Evolutionary conservation across 2,888 invertebrate genomes (phyloP).

Genomic region (Andrena minutula): DNA sequence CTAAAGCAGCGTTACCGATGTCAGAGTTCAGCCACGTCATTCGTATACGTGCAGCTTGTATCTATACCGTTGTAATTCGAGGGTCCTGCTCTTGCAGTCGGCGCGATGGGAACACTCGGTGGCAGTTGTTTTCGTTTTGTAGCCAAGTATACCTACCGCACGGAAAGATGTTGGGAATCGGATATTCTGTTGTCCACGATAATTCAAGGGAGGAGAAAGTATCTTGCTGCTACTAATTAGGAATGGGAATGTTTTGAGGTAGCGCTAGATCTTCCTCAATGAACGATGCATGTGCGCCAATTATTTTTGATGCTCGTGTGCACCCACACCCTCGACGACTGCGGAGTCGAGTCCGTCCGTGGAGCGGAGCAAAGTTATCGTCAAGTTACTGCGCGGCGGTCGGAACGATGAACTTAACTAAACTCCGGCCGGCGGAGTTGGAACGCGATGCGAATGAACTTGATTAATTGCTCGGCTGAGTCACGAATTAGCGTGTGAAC

Average conservation of each 20-base stretch:
- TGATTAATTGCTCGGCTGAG: constrained; percentile 78
- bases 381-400: constrained; percentile 42
- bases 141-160: no score
- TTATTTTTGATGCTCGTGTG: constrained; percentile 22
- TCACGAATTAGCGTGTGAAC: constrained; percentile 75
- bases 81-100: constrained; percentile 2
- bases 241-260: no score
- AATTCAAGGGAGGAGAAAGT: no score
- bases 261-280: no score
- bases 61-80: constrained; percentile 46
- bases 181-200: no score
- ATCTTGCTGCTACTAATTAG: no score
- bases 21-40: constrained; percentile 74
- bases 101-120: no score
- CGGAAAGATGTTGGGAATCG: no score
- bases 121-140: no score
- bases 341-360: constrained; percentile 3
- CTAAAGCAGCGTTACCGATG: constrained; percentile 71
- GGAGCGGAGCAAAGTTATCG: constrained; percentile 28
- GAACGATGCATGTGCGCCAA: background rate
- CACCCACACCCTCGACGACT: no score
- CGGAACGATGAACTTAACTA: constrained; percentile 62
- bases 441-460: constrained; percentile 74
- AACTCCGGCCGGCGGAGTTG: constrained; percentile 59
- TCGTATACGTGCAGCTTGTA: constrained; percentile 51